These are phyloP conservation scores for Ennomos quercinarius DNA, from an alignment of 2,888 invertebrate genomes.

Conservation along the genomic window DNA sequence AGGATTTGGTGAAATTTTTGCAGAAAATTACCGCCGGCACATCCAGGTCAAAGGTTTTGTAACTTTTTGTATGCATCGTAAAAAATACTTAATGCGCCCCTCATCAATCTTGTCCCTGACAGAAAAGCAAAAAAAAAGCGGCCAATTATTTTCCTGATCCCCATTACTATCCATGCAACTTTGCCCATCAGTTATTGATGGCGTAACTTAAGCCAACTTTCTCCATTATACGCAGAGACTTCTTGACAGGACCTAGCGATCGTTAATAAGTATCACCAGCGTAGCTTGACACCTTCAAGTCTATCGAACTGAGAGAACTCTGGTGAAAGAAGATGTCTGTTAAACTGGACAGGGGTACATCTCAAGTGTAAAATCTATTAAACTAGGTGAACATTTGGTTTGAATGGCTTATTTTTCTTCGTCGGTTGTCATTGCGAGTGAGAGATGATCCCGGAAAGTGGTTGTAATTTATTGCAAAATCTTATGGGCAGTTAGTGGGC, in stretches of 20 bases:
- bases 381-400: slow-evolving; percentile 59
- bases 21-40: too few relatives aligned
- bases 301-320: slow-evolving; percentile 33
- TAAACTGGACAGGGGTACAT: slow-evolving; percentile 47
- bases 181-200: slow-evolving; percentile 75
- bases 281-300: slow-evolving; percentile 49
- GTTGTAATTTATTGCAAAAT: slow-evolving; percentile 33
- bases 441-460: slow-evolving; percentile 45
- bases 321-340: slow-evolving; percentile 41
- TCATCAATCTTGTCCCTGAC: slow-evolving; percentile 18
- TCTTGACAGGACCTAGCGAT: slow-evolving; percentile 65
- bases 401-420: slow-evolving; percentile 61
- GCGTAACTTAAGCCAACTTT: slow-evolving; percentile 68
- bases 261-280: slow-evolving; percentile 64
- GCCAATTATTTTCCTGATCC: slow-evolving; percentile 27
- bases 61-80: background rate
- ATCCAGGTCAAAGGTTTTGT: too few relatives aligned
- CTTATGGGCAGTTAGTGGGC: slow-evolving; percentile 6
- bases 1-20: too few relatives aligned
- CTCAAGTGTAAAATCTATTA: slow-evolving; percentile 64
- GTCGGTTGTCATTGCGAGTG: slow-evolving; percentile 46
- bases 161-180: slow-evolving; percentile 48
- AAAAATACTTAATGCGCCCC: slow-evolving; percentile 1
- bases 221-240: slow-evolving; percentile 63
- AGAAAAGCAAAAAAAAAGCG: slow-evolving; percentile 21